phyloP scores from a whole-genome alignment of 2,113 vertebrate species.

The Nibea coibor region DNA sequence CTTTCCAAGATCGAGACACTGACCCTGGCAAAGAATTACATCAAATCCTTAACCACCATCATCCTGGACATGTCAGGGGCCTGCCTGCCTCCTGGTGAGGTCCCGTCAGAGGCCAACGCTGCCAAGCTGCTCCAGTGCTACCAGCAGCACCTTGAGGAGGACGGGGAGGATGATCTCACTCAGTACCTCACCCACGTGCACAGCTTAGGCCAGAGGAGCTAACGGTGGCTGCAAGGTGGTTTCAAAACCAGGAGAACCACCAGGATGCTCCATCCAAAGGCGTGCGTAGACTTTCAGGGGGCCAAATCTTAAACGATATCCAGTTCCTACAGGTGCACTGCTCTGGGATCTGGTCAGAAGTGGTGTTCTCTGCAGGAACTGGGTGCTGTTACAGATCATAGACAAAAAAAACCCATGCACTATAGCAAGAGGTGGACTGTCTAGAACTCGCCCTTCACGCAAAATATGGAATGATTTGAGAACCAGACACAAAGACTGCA shows the following conservation, averaged over 20 bases:
- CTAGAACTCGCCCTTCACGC: not conserved
- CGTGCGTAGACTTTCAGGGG: constrained; percentile 17
- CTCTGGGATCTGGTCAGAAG: constrained; percentile 27
- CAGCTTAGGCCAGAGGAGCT: constrained; percentile 86
- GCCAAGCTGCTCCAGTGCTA: constrained; percentile 90
- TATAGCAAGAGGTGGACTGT: not conserved
- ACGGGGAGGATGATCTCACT: constrained; percentile 85
- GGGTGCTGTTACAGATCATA: constrained; percentile 18
- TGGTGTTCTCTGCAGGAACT: constrained; percentile 12
- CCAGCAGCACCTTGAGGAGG: constrained; percentile 87
- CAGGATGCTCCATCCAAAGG: constrained; percentile 5
- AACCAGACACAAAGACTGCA: constrained; percentile 32
- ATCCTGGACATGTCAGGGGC: constrained; percentile 92
- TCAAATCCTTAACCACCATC: constrained; percentile 95
- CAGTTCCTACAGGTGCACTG: constrained; percentile 2
- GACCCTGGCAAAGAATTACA: constrained; percentile 98
- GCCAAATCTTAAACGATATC: constrained; percentile 13
- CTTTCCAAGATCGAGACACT: constrained; percentile 99
- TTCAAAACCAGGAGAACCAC: not conserved
- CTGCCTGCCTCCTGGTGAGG: constrained; percentile 82
- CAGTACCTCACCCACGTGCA: constrained; percentile 88
- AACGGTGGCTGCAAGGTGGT: constrained; percentile 42
- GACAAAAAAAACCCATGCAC: constrained; percentile 11
- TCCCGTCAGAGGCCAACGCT: constrained; percentile 68
- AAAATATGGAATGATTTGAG: constrained; percentile 23